Base-by-base conservation (phyloP, 2,888 invertebrate species). In the Xylota segnis region DNA sequence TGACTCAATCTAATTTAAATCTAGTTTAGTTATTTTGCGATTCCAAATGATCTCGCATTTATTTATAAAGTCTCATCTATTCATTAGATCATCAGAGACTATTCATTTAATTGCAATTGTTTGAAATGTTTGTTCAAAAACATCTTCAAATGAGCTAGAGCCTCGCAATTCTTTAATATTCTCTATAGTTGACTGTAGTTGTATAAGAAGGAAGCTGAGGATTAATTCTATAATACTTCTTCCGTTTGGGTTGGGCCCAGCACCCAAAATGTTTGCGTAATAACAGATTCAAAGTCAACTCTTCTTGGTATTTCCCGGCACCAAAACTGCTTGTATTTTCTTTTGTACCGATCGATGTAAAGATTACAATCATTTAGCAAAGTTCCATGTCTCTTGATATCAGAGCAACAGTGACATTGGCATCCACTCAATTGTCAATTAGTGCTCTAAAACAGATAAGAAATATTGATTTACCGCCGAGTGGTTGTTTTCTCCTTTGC, bases 361-460 rank as follows among this genome's bases (percentile, higher is more conserved):
- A 61, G 43, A 61, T 40, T n/a, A 5, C 3, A 29, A 61, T 61
- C 18, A 45, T 27, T 65, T 50, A 12, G 50, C 50, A 34, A 34
- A 50, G 50, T 65, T 34, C 4, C 34, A 32, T 50, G 47, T 65
- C 34, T 34, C 18, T 12, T 32, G 5, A 23, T 65, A 34, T 10
- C 18, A 34, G 18, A 47, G 9, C 27, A 23, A 12, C 16, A 14
- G 10, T 61, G 61, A 50, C 72, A 72, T 61, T 72, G 29, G 12
- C 61, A 61, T 52, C 50, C 40, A 50, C 12, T 43, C 37, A 37
- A 14, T 43, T 45, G 63, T 63, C 63, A 54, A 16, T 54, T 32
- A 52, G 23, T 52, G 54, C 23, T 52, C 23, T 5, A 40, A 29
- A 16, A 40, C 18, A 74, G 61, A 61, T 74, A 74, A 63, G 54